A percentile compares a stretch with the other conserved stretches of the same genome.
Evolutionary conservation across 2,113 vertebrate genomes (phyloP).

Genomic region (Eubucco bourcierii): DNA sequence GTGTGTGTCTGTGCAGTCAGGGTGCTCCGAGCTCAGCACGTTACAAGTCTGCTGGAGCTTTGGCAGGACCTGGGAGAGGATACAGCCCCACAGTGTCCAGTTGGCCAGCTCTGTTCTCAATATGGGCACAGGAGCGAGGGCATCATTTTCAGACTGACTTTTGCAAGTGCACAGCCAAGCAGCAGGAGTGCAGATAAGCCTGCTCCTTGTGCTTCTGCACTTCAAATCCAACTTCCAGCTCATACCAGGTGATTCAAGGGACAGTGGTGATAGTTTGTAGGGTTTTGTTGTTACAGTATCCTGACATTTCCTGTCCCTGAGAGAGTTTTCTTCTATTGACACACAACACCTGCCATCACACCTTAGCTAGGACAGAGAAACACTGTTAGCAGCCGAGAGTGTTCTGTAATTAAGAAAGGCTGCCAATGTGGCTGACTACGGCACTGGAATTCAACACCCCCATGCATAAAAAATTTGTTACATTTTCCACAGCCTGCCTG

Average conservation of each 20-base stretch:
- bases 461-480: not conserved
- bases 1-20: rapidly evolving
- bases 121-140: rapidly evolving
- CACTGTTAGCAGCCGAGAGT: not conserved
- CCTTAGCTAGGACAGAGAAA: not conserved
- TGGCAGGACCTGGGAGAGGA: not conserved
- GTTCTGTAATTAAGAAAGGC: not conserved
- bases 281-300: not conserved
- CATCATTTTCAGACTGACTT: not conserved
- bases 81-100: rapidly evolving
- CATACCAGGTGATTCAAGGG: not conserved
- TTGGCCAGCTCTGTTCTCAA: rapidly evolving
- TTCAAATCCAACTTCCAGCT: not conserved
- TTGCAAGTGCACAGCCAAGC: not conserved
- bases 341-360: not conserved
- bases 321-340: not conserved
- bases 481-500: not conserved
- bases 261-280: not conserved
- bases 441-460: not conserved
- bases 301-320: not conserved
- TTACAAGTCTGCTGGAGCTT: not conserved
- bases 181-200: not conserved
- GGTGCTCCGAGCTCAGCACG: not conserved
- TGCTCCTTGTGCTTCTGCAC: not conserved
- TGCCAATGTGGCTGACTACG: not conserved